These are phyloP conservation scores for Oophaga sylvatica DNA, from an alignment of 2,797 vertebrate genomes.

Conservation along the genomic window DNA sequence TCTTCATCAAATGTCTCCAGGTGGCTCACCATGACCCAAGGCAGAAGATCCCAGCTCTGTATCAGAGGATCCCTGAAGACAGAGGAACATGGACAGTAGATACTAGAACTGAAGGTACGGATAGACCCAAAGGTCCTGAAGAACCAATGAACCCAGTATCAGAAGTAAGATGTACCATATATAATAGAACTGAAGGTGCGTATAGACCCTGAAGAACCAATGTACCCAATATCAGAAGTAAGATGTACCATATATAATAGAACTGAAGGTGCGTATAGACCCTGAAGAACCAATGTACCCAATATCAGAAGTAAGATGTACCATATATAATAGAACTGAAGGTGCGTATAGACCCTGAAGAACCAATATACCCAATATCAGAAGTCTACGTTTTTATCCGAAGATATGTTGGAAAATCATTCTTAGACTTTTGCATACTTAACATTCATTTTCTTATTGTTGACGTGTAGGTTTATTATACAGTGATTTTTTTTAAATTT, in stretches of 20 bases:
- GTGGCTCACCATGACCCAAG: background rate
- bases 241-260: no score
- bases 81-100: no score
- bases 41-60: background rate
- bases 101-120: no score
- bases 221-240: no score
- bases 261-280: conserved; percentile 1
- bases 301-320: background rate
- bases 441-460: background rate
- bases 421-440: background rate
- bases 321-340: background rate
- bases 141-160: no score
- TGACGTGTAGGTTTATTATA: background rate
- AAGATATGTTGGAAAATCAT: background rate
- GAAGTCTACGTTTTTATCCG: background rate
- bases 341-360: background rate
- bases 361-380: background rate
- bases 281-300: background rate
- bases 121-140: no score
- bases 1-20: background rate
- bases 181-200: no score
- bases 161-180: no score
- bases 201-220: no score
- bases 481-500: background rate
- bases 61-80: background rate